phyloP scores from a whole-genome alignment of 35 echinoderm and acorn worm genomes.

The Apostichopus japonicus region DNA sequence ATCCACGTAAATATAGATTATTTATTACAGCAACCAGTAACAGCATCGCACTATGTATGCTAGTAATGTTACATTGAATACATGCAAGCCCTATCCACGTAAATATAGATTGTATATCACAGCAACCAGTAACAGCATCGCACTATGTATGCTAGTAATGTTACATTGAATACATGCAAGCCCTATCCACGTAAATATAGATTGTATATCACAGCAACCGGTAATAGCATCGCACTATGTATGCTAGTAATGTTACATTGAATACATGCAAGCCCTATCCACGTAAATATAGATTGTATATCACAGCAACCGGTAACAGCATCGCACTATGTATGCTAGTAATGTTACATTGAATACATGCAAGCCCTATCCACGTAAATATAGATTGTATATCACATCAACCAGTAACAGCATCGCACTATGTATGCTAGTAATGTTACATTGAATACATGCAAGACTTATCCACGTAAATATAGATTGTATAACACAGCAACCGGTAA shows the following conservation, averaged over 20 bases:
- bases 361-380: constrained; percentile 31
- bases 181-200: constrained; percentile 25
- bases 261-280: not conserved
- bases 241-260: not conserved
- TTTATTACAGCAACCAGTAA: not conserved
- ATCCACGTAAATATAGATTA: constrained; percentile 10
- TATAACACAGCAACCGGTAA: not conserved
- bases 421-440: not conserved
- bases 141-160: not conserved
- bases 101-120: not conserved
- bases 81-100: constrained; percentile 15
- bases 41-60: too few species aligned
- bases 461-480: constrained; percentile 11
- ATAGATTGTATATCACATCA: not conserved
- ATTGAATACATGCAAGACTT: not conserved
- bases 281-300: not conserved
- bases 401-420: not conserved
- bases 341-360: not conserved
- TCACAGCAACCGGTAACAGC: not conserved
- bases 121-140: not conserved
- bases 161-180: not conserved
- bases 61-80: not conserved
- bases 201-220: too few species aligned
- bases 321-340: not conserved
- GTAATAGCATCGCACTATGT: not conserved